phyloP scores from a whole-genome alignment of 64 coral and sea anemone species.

The Anthopleura sola region DNA sequence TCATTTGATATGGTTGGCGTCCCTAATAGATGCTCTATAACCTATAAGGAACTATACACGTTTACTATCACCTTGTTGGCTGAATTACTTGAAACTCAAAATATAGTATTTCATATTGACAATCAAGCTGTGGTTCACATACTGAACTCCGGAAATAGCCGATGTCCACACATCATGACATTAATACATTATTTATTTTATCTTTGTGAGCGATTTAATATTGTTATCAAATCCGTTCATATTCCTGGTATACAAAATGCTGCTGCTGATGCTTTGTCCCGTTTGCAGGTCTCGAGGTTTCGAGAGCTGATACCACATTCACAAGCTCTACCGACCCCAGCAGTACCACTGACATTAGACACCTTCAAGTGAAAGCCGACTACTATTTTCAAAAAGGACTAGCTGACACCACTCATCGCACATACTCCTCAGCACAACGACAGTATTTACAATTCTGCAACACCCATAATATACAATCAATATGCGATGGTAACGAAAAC shows the following conservation, averaged over 20 bases:
- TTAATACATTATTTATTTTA: background rate
- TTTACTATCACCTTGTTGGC: no score
- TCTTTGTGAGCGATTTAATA: background rate
- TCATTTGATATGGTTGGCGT: conserved; percentile 11
- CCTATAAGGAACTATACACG: conserved; percentile 25
- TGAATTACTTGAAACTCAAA: no score
- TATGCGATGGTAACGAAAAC: background rate
- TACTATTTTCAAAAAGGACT: background rate
- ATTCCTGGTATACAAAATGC: background rate
- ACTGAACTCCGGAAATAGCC: background rate
- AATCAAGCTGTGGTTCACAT: conserved; percentile 10
- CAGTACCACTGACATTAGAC: background rate
- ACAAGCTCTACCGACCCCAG: background rate
- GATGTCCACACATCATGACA: background rate
- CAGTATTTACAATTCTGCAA: background rate
- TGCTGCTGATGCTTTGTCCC: background rate
- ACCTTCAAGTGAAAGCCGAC: conserved; percentile 1
- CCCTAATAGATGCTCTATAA: conserved; percentile 16
- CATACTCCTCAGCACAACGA: background rate
- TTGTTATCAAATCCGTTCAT: background rate
- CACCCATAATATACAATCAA: background rate
- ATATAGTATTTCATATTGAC: conserved; percentile 8
- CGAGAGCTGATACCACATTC: background rate
- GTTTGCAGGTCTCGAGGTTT: background rate
- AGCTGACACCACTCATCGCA: background rate